Conservation (phyloP, 1,140 invertebrate genomes). For the Rhagoletis pomonella region DNA sequence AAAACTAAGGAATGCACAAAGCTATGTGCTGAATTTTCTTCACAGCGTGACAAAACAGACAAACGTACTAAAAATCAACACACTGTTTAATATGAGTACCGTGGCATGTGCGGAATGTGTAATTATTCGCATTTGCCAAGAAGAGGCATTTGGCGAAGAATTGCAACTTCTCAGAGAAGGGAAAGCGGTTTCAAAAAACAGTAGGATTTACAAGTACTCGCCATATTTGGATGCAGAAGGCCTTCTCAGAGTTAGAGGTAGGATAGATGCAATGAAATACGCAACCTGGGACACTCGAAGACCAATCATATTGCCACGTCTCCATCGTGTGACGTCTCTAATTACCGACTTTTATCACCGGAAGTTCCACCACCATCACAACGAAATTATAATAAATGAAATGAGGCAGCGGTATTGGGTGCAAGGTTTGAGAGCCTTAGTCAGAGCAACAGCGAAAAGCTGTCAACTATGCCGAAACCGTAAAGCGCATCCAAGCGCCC, state of each 20-base stretch:
- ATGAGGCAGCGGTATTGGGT: conserved; percentile 4
- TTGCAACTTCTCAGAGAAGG: no score
- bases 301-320: no score
- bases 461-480: neutral
- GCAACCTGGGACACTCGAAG: no score
- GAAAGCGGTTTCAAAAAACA: neutral
- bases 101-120: no score
- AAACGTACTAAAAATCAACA: no score
- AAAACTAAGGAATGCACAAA: no score
- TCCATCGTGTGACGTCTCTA: neutral
- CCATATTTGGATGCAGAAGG: conserved; percentile 49
- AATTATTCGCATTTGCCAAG: no score
- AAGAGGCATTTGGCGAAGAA: no score
- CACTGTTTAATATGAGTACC: no score
- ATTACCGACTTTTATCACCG: conserved; percentile 21
- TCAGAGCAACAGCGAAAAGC: conserved; percentile 13
- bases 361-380: conserved; percentile 24
- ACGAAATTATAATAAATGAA: conserved; percentile 42
- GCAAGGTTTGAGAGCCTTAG: neutral
- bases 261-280: no score
- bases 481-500: neutral
- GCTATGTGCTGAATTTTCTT: no score
- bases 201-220: neutral
- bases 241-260: neutral
- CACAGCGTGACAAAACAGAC: no score